phyloP scores from a whole-genome alignment of 2,888 invertebrate species.

The Cryptops parisi region DNA sequence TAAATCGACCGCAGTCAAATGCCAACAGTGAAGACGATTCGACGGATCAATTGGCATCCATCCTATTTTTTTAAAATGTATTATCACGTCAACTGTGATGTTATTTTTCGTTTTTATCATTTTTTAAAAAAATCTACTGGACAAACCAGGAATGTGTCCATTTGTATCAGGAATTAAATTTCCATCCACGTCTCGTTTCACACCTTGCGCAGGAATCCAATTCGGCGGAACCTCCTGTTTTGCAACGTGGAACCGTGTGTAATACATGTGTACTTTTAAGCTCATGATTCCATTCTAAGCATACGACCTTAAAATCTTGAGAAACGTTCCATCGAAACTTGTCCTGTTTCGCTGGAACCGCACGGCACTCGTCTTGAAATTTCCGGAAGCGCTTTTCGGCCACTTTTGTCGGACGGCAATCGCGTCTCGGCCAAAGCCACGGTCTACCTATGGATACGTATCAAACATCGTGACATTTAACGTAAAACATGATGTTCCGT shows the following conservation, averaged over 20 bases:
- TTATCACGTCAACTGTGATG: too few species aligned
- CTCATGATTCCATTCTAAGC: not conserved
- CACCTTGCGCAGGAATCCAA: constrained; percentile 3
- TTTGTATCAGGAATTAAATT: not conserved
- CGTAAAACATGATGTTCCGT: too few species aligned
- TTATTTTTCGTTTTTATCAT: too few species aligned
- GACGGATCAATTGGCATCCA: constrained; percentile 8
- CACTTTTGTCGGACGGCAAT: not conserved
- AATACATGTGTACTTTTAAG: too few species aligned
- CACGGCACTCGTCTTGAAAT: not conserved
- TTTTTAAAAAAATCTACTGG: not conserved
- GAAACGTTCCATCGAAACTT: not conserved
- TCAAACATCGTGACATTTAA: not conserved
- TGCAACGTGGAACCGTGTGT: too few species aligned
- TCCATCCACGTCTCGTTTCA: not conserved
- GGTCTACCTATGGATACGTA: not conserved
- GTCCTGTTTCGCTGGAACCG: too few species aligned
- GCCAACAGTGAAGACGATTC: constrained; percentile 9
- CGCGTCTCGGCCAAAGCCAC: not conserved
- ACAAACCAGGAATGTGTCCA: constrained; percentile 10
- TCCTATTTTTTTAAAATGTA: too few species aligned
- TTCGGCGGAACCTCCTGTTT: constrained; percentile 1
- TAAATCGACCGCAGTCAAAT: constrained; percentile 6
- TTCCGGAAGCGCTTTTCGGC: not conserved
- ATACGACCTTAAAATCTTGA: not conserved